Percentiles rank a stretch among this genome's conserved stretches.
phyloP scores from a whole-genome alignment of 2,113 vertebrate species.

The Mastomys coucha region DNA sequence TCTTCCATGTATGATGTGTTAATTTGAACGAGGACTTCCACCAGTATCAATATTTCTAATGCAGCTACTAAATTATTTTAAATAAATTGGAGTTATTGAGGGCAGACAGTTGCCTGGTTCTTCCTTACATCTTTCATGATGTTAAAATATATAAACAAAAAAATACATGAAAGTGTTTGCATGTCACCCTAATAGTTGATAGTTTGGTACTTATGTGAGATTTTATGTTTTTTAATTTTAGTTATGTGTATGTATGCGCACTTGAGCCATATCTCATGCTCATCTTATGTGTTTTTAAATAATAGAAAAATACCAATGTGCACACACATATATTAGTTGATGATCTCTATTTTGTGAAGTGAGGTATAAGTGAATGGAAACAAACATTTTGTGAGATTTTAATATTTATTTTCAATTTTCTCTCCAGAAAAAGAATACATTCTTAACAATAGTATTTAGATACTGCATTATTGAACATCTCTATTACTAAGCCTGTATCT shows the following conservation, averaged over 20 bases:
- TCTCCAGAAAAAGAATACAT: not conserved
- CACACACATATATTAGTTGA: not conserved
- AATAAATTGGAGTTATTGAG: not conserved
- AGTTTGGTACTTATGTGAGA: not conserved
- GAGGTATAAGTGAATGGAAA: not conserved
- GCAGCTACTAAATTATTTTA: not conserved
- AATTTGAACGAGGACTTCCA: not conserved
- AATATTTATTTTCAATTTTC: not conserved
- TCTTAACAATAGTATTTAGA: not conserved
- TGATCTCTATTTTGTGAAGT: constrained; percentile 1
- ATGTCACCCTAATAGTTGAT: not conserved
- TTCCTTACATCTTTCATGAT: constrained; percentile 1
- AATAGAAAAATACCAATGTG: not conserved
- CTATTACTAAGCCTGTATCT: not conserved
- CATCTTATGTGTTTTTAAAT: not conserved
- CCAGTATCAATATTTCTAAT: not conserved
- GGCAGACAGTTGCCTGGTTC: not conserved
- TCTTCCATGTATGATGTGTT: not conserved
- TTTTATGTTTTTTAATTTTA: not conserved
- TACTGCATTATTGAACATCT: not conserved
- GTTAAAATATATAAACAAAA: constrained; percentile 5
- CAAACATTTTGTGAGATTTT: not conserved
- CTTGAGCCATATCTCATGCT: not conserved
- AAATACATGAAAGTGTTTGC: not conserved
- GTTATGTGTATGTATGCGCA: too few relatives aligned